Percentiles rank a stretch among this genome's conserved stretches.
phyloP scores from a whole-genome alignment of 2,888 invertebrate genomes.

The Salpingus planirostris region DNA sequence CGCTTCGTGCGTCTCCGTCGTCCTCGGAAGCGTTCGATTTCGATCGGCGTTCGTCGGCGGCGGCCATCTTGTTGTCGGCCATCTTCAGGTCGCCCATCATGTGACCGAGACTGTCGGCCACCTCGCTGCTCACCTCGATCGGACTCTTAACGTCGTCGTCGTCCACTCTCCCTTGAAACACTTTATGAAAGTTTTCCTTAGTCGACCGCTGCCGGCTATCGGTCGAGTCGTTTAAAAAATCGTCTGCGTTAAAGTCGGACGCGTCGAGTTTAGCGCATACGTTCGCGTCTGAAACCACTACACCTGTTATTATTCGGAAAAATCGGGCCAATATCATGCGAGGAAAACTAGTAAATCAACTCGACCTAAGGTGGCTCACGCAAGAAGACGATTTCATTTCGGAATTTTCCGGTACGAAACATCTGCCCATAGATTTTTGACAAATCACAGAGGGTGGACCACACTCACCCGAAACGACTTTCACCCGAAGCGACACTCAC shows the following conservation, averaged over 20 bases:
- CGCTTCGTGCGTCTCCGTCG: conserved; percentile 19
- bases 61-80: conserved; percentile 4
- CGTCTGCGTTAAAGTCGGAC: conserved; percentile 3
- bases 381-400: too few relatives aligned
- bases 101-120: conserved; percentile 49
- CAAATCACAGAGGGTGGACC: too few relatives aligned
- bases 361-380: too few relatives aligned
- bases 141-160: conserved; percentile 7
- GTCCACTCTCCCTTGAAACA: conserved; percentile 10
- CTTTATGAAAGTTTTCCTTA: conserved; percentile 13
- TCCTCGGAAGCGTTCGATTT: conserved; percentile 32
- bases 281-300: conserved; percentile 6
- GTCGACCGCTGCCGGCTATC: conserved; percentile 4
- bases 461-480: too few relatives aligned
- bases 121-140: conserved; percentile 8
- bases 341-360: too few relatives aligned
- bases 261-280: conserved; percentile 7
- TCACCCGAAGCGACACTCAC: too few relatives aligned
- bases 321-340: too few relatives aligned
- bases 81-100: conserved; percentile 43
- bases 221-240: conserved; percentile 8
- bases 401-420: too few relatives aligned
- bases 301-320: too few relatives aligned
- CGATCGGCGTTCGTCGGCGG: neutral
- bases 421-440: too few relatives aligned